phyloP scores from a whole-genome alignment of 2,113 vertebrate species.

The Oceanites oceanicus region DNA sequence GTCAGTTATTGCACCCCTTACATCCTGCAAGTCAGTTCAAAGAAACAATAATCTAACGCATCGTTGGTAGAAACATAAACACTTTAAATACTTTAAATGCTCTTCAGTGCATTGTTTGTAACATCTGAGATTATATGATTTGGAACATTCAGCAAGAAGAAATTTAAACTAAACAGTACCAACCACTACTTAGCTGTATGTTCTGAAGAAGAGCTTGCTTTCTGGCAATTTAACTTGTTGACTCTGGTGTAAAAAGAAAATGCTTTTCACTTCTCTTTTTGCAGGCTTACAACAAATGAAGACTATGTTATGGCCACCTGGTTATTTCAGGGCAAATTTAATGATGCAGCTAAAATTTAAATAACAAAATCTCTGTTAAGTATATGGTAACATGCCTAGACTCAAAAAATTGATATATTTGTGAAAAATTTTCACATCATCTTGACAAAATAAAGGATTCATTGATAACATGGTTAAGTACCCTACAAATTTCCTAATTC shows the following conservation, averaged over 20 bases:
- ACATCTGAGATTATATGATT: background rate
- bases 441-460: background rate
- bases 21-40: background rate
- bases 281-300: background rate
- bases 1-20: background rate
- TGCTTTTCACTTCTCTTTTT: background rate
- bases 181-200: background rate
- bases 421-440: background rate
- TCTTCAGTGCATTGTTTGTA: background rate
- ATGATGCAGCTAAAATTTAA: slow-evolving; percentile 7
- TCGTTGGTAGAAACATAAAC: background rate
- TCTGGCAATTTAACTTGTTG: background rate
- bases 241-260: background rate
- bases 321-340: background rate
- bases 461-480: background rate
- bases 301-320: background rate
- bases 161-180: background rate
- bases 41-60: background rate
- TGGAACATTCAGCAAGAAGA: background rate
- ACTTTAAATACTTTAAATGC: background rate
- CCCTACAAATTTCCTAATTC: background rate
- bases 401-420: background rate
- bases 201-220: background rate
- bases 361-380: background rate
- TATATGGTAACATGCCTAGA: background rate